Percentiles rank a stretch among this genome's conserved stretches.
phyloP scores from a whole-genome alignment of 2,113 vertebrate species.

The Gymnobelideus leadbeateri region DNA sequence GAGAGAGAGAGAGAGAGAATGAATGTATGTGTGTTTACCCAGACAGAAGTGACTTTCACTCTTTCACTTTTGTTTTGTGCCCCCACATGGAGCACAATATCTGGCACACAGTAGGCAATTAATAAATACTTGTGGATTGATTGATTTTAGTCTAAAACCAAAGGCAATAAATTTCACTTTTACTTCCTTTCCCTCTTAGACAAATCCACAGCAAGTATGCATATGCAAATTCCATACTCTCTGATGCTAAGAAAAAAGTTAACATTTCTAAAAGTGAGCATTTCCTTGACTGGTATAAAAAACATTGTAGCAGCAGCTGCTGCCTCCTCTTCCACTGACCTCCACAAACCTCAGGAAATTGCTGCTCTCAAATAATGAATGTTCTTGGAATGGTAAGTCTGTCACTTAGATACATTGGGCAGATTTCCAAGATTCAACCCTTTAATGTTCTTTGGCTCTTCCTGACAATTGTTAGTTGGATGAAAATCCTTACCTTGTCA shows the following conservation, averaged over 20 bases:
- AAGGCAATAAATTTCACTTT: neutral
- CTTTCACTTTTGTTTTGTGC: neutral
- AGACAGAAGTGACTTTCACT: neutral
- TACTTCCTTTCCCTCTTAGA: neutral
- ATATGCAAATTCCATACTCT: neutral
- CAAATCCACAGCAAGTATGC: neutral
- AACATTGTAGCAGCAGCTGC: neutral
- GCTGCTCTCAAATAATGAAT: constrained; percentile 51
- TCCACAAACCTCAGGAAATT: constrained; percentile 34
- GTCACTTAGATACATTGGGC: constrained; percentile 54
- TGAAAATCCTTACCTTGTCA: constrained; percentile 92
- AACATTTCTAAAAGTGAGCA: neutral
- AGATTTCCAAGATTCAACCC: constrained; percentile 62
- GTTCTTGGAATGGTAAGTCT: neutral
- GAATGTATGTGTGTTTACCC: neutral
- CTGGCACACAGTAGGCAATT: neutral
- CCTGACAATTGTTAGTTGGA: constrained; percentile 37
- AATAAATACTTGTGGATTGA: neutral
- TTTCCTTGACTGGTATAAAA: constrained; percentile 62
- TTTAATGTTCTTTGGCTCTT: constrained; percentile 45
- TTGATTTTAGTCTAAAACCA: neutral
- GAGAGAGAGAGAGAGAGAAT: too few relatives aligned
- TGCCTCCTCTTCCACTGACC: neutral
- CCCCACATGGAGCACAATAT: neutral
- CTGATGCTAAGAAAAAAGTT: neutral